phyloP scores from a whole-genome alignment of 2,113 vertebrate species.

The Rhea pennata region DNA sequence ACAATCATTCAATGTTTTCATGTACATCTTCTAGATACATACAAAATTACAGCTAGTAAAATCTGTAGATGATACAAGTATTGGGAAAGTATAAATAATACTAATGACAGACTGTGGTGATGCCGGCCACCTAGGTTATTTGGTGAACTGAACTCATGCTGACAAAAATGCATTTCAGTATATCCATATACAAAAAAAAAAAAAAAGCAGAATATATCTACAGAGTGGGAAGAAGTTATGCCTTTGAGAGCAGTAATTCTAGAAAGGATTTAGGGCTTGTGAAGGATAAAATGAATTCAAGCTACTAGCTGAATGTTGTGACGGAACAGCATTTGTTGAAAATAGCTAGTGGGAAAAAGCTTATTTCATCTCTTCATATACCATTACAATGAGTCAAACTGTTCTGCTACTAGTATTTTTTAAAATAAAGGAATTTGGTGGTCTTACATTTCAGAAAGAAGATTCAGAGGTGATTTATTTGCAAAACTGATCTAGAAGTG shows the following conservation, averaged over 20 bases:
- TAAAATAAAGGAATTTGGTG: neutral
- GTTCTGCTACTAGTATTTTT: neutral
- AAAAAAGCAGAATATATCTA: neutral
- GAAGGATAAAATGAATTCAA: neutral
- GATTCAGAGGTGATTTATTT: neutral
- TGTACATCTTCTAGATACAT: neutral
- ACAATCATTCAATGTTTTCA: neutral
- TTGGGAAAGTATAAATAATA: neutral
- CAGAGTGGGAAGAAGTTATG: neutral
- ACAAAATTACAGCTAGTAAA: neutral
- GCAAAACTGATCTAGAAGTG: neutral
- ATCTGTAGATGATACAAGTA: neutral
- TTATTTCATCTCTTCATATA: neutral
- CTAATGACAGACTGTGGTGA: neutral
- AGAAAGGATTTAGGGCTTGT: neutral
- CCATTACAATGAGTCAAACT: neutral
- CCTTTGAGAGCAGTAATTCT: neutral
- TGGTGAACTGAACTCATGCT: neutral
- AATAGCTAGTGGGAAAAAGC: neutral
- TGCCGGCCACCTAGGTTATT: neutral
- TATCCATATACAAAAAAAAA: neutral
- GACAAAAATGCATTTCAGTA: neutral
- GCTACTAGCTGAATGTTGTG: neutral
- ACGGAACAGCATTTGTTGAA: neutral
- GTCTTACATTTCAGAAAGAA: neutral